Evolutionary conservation across 1,140 invertebrate species (phyloP).

Genomic region (Drosophila suzukii): DNA sequence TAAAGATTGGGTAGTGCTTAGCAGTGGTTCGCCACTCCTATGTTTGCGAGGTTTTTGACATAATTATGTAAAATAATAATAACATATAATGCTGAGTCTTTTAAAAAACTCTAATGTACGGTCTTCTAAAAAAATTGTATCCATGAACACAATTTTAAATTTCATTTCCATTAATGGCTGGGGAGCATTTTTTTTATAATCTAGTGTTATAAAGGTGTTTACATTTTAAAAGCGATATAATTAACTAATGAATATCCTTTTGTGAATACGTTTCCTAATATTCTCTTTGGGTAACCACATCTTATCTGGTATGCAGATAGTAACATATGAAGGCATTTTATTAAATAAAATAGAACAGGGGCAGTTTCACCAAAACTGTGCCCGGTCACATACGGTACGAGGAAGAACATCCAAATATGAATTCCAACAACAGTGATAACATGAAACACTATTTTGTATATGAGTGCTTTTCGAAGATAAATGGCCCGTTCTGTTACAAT

Average conservation of each 20-base stretch:
- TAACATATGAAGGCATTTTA: constrained; percentile 97
- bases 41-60: no score
- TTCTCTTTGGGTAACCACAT: constrained; percentile 96
- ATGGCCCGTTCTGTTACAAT: constrained; percentile 98
- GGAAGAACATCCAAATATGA: constrained; percentile 99
- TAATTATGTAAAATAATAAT: no score
- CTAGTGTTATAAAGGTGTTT: constrained; percentile 41
- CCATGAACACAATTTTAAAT: no score
- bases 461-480: constrained; percentile 96
- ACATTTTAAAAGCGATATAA: constrained; percentile 96
- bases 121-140: no score
- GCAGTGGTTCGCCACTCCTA: no score
- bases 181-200: background rate
- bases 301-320: constrained; percentile 97
- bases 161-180: background rate
- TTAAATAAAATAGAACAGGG: constrained; percentile 97
- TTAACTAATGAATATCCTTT: constrained; percentile 97
- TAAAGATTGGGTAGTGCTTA: no score
- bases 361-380: constrained; percentile 94
- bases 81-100: no score
- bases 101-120: no score
- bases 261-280: constrained; percentile 97
- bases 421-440: constrained; percentile 94
- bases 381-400: constrained; percentile 95
- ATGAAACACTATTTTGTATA: constrained; percentile 96